A percentile compares a stretch with the other conserved stretches of the same genome.
Evolutionary conservation across 2,797 vertebrate genomes (phyloP).

Genomic region (Hippoglossus hippoglossus): DNA sequence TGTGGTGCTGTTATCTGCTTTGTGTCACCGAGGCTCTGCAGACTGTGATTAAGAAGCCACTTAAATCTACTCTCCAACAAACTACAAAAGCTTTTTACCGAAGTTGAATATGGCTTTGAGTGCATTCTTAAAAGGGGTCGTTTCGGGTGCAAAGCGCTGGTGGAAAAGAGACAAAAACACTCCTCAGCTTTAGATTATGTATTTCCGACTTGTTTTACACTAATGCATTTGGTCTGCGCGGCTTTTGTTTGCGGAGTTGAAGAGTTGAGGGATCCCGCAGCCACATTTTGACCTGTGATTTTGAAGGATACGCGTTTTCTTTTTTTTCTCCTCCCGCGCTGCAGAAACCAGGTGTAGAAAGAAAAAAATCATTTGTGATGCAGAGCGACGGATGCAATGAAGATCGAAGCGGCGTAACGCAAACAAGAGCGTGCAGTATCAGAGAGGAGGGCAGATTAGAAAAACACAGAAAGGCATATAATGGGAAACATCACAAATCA

Average conservation of each 20-base stretch:
- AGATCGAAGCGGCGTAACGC: neutral
- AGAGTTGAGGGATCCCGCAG: conserved; percentile 19
- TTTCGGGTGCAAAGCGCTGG: conserved; percentile 33
- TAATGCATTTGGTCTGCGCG: conserved; percentile 21
- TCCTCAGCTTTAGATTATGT: conserved; percentile 41
- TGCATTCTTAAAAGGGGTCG: conserved; percentile 53
- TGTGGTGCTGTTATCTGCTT: conserved; percentile 42
- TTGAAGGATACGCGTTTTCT: neutral
- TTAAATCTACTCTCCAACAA: conserved; percentile 43
- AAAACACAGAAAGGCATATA: conserved; percentile 7
- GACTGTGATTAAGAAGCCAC: conserved; percentile 52
- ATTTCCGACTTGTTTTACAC: conserved; percentile 25
- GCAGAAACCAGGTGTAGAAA: neutral
- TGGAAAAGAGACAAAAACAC: neutral
- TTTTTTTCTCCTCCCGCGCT: neutral
- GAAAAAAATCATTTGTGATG: neutral
- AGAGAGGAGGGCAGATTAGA: conserved; percentile 11
- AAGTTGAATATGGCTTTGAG: conserved; percentile 54
- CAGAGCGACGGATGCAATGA: neutral
- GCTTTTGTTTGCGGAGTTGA: conserved; percentile 28
- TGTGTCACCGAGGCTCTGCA: conserved; percentile 45
- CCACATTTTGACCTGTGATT: conserved; percentile 23
- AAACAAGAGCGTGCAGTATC: neutral
- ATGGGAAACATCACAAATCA: conserved; percentile 29
- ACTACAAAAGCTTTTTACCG: conserved; percentile 40